Base-by-base conservation (phyloP, 2,113 vertebrate species). In the Tachycineta bicolor region DNA sequence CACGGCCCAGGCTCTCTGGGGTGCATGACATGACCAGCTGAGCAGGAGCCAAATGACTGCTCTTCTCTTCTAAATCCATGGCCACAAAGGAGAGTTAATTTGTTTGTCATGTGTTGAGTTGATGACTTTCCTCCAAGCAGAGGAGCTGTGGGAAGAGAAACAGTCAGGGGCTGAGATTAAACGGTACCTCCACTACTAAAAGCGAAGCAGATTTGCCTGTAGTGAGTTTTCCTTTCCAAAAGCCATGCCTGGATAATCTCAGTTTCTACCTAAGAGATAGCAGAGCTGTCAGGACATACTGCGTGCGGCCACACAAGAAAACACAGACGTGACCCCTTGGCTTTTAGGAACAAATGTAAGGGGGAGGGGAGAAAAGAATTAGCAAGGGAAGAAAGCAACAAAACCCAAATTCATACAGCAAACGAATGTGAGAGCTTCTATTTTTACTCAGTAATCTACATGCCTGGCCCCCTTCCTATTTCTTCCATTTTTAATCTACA, bases 261-360 rank as follows among this genome's bases (percentile, higher is more conserved):
- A 87, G 37, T 73, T 90, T 73, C 77, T 94, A 91, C 86, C 92
- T 95, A 93, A 81, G 84, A 96, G 96, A 95, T 96, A 96, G 85
- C 82, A 87, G 90, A 96, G 76, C 85, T 93, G 93, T 89, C 94
- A 95, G 87, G 88, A 90, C 83, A 52, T 50, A 44, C 75, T 80
- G 70, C 46, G 9, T 86, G 68, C 19, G 34, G 92, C 90, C 93
- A 89, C 90, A 94, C 93, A 96, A 65, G 79, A 77, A 95, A 97
- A 86, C 85, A 90, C 68, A 95, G 88, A 65, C 89, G 3, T 94
- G 90, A 96, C 79, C 88, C 59, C 47, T 83, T 86, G 47, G 49
- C 85, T 93, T 56, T 83, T 39, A 84, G 74, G 79, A 92, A 80
- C 5, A 5, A 77, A 73, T 7, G 29, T 39, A 81, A 78, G 63